These are phyloP conservation scores for Coilia nasus DNA, from an alignment of 2,797 vertebrate species.

Conservation along the genomic window DNA sequence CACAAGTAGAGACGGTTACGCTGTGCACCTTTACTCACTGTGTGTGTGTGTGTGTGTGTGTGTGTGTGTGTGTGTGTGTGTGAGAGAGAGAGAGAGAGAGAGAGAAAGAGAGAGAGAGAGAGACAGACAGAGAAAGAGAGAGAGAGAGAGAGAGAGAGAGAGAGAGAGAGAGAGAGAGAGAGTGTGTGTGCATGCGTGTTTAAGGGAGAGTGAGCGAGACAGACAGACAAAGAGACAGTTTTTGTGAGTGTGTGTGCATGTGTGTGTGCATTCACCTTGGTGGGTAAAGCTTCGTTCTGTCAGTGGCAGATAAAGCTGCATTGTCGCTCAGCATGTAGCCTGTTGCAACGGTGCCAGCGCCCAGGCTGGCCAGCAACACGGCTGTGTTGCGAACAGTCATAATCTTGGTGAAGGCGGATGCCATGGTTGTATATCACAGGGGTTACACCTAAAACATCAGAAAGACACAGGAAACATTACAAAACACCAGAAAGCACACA, in stretches of 20 bases:
- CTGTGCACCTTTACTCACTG: neutral
- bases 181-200: too few relatives aligned
- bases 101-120: too few relatives aligned
- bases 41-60: neutral
- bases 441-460: constrained; percentile 30
- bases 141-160: too few relatives aligned
- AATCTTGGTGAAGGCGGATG: constrained; percentile 82
- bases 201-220: too few relatives aligned
- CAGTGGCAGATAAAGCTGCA: constrained; percentile 65
- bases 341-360: constrained; percentile 77
- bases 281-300: constrained; percentile 82
- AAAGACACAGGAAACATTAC: too few relatives aligned
- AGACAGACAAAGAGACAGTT: too few relatives aligned
- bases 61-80: neutral
- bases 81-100: too few relatives aligned
- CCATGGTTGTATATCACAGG: constrained; percentile 68
- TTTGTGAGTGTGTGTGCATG: neutral
- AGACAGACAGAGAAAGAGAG: too few relatives aligned
- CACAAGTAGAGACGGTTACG: neutral
- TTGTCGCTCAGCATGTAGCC: constrained; percentile 79
- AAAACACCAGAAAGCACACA: too few relatives aligned
- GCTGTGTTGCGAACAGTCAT: constrained; percentile 79
- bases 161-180: too few relatives aligned
- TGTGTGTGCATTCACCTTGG: constrained; percentile 74
- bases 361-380: constrained; percentile 79